Evolutionary conservation across 2,888 invertebrate species (phyloP), one percentile per base, ranked within the genome.

Genomic region (Drosophila mimica): DNA sequence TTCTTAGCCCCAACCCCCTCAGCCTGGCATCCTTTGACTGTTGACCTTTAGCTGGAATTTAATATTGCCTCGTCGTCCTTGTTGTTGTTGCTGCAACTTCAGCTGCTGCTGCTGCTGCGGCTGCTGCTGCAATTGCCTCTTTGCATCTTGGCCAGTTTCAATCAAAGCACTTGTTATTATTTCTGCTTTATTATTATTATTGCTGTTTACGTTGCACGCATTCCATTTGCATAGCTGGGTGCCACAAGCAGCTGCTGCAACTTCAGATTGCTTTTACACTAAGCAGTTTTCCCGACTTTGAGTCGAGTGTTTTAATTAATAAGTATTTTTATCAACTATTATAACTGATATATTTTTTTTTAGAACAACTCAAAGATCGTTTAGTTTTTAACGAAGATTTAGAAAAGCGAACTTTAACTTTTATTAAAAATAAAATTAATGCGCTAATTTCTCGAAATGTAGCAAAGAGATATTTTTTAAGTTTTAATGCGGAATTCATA

Each of bases 31-130:
- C 36, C 82, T 68, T 63, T 67, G 73, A 67, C 56, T 53, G 69
- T 53, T 78, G 87, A 83, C 81, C 81, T 67, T 69, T 65, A 28
- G 54, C 36, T 56, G 82, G 89, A 85, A 85, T 88, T 85, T 89
- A 88, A 85, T 83, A 88, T 82, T 52, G 53, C 71, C 54, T 67
- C 48, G 61, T 48, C 58, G 54, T 63, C 59, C 56, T 62, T 40
- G n/a, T 30, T 60, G 48, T 36, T 49, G n/a, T 20, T 60, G 48
- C 46, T 13, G 46, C 20, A 46, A 46, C 7, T 13, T 46, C 43
- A 46, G 43, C 13, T 13, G 20, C 38, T 38, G 38, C 17, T 49
- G 57, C 25, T 54, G 51, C 68, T 34, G 31, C 36, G 6, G 36
- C 38, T 38, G 17, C 38, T 49, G 53, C 20, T 56, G 40, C 69